A percentile compares a stretch with the other conserved stretches of the same genome.
Evolutionary conservation across 2,888 invertebrate genomes (phyloP).

Genomic region (Zeuzera pyrina): DNA sequence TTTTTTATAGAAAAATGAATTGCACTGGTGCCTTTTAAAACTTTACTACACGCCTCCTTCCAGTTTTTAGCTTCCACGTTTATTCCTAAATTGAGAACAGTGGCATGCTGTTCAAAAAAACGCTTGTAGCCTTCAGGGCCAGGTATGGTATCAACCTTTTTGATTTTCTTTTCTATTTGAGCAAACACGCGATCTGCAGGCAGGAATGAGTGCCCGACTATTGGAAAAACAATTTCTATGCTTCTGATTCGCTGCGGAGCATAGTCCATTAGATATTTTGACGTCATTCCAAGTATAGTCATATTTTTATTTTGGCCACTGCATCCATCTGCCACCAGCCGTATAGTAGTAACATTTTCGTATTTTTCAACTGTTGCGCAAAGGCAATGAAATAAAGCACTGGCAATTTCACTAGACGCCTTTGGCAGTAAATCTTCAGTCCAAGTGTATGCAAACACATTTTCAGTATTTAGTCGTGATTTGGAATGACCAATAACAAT

Average conservation of each 20-base stretch:
- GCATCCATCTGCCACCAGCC: slow-evolving; percentile 17
- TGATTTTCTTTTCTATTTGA: slow-evolving; percentile 15
- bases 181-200: slow-evolving; percentile 19
- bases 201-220: slow-evolving; percentile 19
- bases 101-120: slow-evolving; percentile 14
- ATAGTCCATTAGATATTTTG: slow-evolving; percentile 13
- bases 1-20: slow-evolving; percentile 12
- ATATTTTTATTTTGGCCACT: slow-evolving; percentile 19
- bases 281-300: slow-evolving; percentile 22
- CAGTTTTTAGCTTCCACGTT: slow-evolving; percentile 8
- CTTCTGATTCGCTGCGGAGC: slow-evolving; percentile 11
- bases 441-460: slow-evolving; percentile 14
- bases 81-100: slow-evolving; percentile 8
- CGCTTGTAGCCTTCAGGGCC: slow-evolving; percentile 12
- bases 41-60: slow-evolving; percentile 9
- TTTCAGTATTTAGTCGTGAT: slow-evolving; percentile 8
- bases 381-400: slow-evolving; percentile 11
- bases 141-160: slow-evolving; percentile 12
- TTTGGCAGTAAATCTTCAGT: slow-evolving; percentile 15
- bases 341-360: slow-evolving; percentile 10
- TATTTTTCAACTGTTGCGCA: slow-evolving; percentile 11
- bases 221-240: slow-evolving; percentile 17
- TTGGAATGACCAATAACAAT: slow-evolving; percentile 7
- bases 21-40: slow-evolving; percentile 10
- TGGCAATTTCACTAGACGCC: slow-evolving; percentile 16